Evolutionary conservation across 2,113 vertebrate species (phyloP).

Genomic region (Leiothrix lutea): DNA sequence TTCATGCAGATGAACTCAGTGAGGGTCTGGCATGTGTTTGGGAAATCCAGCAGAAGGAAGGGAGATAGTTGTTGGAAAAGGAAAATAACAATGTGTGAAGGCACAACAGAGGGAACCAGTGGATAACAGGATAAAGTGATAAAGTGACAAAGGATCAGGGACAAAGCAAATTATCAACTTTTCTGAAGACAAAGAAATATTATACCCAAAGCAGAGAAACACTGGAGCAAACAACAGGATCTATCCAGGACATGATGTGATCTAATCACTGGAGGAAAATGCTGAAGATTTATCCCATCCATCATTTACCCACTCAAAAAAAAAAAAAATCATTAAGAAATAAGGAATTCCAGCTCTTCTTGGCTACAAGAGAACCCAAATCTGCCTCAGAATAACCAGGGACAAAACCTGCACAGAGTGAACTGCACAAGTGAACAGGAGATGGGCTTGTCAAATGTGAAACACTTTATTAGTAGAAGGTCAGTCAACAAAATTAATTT

Average conservation of each 20-base stretch:
- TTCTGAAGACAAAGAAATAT: not conserved
- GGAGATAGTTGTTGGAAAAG: not conserved
- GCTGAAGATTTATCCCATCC: not conserved
- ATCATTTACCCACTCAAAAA: not conserved
- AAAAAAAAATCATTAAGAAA: not conserved
- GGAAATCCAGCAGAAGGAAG: not conserved
- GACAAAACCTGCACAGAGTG: not conserved
- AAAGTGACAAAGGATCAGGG: not conserved
- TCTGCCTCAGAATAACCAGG: not conserved
- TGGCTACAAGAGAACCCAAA: not conserved
- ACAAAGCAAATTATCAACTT: not conserved
- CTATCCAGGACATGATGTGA: not conserved
- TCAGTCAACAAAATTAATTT: not conserved
- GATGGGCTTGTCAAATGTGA: not conserved
- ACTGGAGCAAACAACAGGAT: not conserved
- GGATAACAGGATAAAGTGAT: not conserved
- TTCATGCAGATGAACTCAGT: not conserved
- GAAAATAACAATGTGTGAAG: not conserved
- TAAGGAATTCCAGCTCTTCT: not conserved
- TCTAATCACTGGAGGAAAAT: not conserved
- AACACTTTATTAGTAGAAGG: not conserved
- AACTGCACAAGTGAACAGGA: not conserved
- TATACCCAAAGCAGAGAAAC: not conserved
- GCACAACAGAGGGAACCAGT: not conserved
- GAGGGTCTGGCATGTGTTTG: not conserved